Conservation (phyloP, 1,140 invertebrate genomes). For the Drosophila kohkoa region DNA sequence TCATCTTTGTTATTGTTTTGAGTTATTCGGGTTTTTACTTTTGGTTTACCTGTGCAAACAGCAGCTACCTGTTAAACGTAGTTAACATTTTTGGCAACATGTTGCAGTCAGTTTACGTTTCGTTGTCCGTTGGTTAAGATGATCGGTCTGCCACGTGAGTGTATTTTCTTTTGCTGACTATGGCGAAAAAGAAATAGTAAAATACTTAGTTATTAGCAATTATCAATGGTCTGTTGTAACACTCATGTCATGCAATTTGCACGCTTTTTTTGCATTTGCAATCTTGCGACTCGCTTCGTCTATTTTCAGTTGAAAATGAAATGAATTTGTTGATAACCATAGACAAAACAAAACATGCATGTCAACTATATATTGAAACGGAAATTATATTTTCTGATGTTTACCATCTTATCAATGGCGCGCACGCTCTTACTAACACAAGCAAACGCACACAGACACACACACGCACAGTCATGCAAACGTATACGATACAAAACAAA, state of each 20-base stretch:
- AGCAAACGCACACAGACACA: conserved; percentile 28
- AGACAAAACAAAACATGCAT: conserved; percentile 69
- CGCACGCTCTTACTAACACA: conserved; percentile 38
- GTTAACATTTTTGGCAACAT: conserved; percentile 4
- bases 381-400: conserved; percentile 63
- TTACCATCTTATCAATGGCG: conserved; percentile 68
- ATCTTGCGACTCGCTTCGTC: conserved; percentile 23
- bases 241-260: conserved; percentile 45
- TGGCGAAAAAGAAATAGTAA: conserved; percentile 40
- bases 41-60: conserved; percentile 31
- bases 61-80: conserved; percentile 27
- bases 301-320: conserved; percentile 60
- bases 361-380: conserved; percentile 50
- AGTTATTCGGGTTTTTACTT: conserved; percentile 1
- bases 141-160: conserved; percentile 77
- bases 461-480: conserved; percentile 11
- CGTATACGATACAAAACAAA: conserved; percentile 38
- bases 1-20: conserved; percentile 44
- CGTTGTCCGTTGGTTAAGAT: conserved; percentile 42
- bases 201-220: conserved; percentile 45
- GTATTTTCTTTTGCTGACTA: conserved; percentile 12
- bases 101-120: conserved; percentile 13
- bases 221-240: conserved; percentile 43
- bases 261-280: conserved; percentile 49
- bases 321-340: conserved; percentile 64